Percentiles rank a stretch among this genome's conserved stretches.
These are phyloP conservation scores for Linhomoeus sp. DNA, from an alignment of 2,888 invertebrate genomes.

Conservation along the genomic window DNA sequence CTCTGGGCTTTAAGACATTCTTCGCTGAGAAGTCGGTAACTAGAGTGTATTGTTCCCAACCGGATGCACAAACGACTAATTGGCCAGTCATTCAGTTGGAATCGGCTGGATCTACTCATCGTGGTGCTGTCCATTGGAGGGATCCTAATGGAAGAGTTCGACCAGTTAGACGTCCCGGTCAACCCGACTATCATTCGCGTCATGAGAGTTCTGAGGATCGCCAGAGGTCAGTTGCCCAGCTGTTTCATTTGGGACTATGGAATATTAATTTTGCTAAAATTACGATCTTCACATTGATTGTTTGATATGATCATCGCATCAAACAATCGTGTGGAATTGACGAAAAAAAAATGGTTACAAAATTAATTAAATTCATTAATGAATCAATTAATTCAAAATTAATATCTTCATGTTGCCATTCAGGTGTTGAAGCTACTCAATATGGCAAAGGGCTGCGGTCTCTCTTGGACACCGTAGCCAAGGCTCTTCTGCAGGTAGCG, in stretches of 20 bases:
- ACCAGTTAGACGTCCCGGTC: slow-evolving; percentile 91
- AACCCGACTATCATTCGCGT: slow-evolving; percentile 98
- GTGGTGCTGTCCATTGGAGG: slow-evolving; percentile 94
- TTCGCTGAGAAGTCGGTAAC: slow-evolving; percentile 31
- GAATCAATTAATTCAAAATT: no score
- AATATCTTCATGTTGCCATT: slow-evolving; percentile 9
- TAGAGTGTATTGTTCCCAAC: neutral
- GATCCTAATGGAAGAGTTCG: slow-evolving; percentile 88
- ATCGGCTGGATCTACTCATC: slow-evolving; percentile 87
- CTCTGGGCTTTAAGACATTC: slow-evolving; percentile 70
- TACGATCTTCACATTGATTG: no score
- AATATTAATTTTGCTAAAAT: no score
- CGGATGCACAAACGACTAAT: no score
- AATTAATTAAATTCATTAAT: no score
- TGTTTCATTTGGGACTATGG: no score
- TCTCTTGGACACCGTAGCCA: slow-evolving; percentile 93
- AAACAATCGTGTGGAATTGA: no score
- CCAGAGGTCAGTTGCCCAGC: no score
- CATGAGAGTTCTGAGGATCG: slow-evolving; percentile 91
- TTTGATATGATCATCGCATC: no score
- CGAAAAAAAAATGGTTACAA: no score
- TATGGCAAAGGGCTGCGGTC: slow-evolving; percentile 99
- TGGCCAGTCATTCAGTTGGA: slow-evolving; percentile 80
- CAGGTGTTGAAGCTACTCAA: slow-evolving; percentile 82
- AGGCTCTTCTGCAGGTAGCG: slow-evolving; percentile 94